These are phyloP conservation scores for Neomonachus schauinslandi DNA, from an alignment of 2,113 vertebrate genomes.

Conservation along the genomic window DNA sequence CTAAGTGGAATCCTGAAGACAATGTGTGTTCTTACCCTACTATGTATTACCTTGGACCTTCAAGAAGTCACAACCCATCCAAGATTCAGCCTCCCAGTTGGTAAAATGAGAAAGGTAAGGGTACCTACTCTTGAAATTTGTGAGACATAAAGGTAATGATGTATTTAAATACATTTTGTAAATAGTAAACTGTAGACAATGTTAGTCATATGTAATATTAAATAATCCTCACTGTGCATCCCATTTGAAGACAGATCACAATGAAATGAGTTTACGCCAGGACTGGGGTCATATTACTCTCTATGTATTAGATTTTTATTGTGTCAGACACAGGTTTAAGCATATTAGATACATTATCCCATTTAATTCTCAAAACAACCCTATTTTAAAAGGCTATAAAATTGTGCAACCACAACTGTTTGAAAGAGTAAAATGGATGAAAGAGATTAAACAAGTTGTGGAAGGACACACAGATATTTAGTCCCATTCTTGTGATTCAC, in stretches of 20 bases:
- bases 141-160: not conserved
- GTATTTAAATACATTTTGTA: not conserved
- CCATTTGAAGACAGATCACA: not conserved
- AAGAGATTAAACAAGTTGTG: not conserved
- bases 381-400: not conserved
- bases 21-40: not conserved
- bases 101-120: conserved; percentile 12
- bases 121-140: not conserved
- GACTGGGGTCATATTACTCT: not conserved
- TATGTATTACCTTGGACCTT: not conserved
- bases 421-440: not conserved
- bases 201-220: not conserved
- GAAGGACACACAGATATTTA: not conserved
- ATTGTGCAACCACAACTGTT: not conserved
- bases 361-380: conserved; percentile 28
- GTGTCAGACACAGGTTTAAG: not conserved
- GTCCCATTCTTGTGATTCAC: not conserved
- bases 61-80: not conserved
- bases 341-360: not conserved
- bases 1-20: not conserved
- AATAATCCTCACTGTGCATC: not conserved
- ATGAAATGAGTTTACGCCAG: not conserved
- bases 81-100: not conserved
- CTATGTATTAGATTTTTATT: not conserved
- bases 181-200: not conserved